phyloP scores from a whole-genome alignment of 2,888 invertebrate species.

The Theretra japonica region DNA sequence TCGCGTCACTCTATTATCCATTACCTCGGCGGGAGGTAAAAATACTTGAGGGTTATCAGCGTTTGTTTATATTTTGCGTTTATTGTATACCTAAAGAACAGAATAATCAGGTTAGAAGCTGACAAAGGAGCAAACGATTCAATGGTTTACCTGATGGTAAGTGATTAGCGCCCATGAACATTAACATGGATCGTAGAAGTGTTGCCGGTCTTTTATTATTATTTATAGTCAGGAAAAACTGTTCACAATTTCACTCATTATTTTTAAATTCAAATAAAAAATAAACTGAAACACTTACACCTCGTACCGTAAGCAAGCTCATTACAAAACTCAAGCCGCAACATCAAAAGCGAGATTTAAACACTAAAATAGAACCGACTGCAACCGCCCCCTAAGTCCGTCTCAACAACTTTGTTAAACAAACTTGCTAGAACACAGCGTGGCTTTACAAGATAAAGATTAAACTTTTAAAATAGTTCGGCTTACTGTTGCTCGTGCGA shows the following conservation, averaged over 20 bases:
- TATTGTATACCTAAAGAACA: not conserved
- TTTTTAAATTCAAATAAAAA: not conserved
- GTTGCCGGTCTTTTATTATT: no score
- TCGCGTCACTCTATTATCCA: constrained; percentile 5
- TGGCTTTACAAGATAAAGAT: constrained; percentile 22
- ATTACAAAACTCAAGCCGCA: not conserved
- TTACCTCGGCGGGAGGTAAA: not conserved
- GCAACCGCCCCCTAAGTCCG: not conserved
- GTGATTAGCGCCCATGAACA: no score
- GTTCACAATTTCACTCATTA: no score
- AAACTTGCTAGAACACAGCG: constrained; percentile 16
- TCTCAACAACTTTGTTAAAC: constrained; percentile 22
- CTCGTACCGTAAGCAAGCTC: not conserved
- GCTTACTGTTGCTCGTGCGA: not conserved
- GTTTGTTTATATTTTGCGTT: not conserved
- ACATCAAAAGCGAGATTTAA: constrained; percentile 23
- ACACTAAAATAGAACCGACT: constrained; percentile 17
- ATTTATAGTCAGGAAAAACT: no score
- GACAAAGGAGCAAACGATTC: no score
- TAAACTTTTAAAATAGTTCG: not conserved
- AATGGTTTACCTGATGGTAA: not conserved
- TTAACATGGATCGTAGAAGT: no score
- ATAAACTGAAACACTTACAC: not conserved
- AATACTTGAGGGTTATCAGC: not conserved
- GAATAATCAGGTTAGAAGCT: not conserved